Base-by-base conservation (phyloP, 2,888 invertebrate genomes). In the Agrilus cyanescens region DNA sequence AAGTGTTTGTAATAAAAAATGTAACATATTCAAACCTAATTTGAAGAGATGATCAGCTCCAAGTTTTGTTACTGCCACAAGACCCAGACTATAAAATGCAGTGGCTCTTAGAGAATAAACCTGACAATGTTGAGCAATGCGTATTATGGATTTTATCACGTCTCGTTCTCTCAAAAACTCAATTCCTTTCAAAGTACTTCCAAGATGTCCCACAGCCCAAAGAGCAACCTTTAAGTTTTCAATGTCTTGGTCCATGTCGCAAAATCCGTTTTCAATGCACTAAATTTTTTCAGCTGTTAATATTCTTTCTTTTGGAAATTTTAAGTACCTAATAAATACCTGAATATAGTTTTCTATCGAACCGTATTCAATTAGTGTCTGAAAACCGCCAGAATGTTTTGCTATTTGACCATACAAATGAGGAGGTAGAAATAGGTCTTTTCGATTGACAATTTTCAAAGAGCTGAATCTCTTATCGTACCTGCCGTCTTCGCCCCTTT, bases 71-170 rank as follows among this genome's bases (percentile, higher is more conserved):
- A 85, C 84, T 1, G 85, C 85, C 37, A 95, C 75, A 29, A 95
- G 72, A 18, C 90, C 85, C n/a, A 91, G 71, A 5, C 83, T 82
- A 61, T 88, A 90, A 66, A 90, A 86, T 1, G 91, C 87, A 0
- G 91, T 90, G 2, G 90, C 91, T 47, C 93, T 75, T 38, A 96
- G 75, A 1, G 93, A 85, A 61, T 91, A 90, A 32, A 94, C 85
- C 4, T 80, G 78, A 62, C 85, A 82, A 52, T 78, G 77, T 60
- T 85, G 84, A 0, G 88, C 90, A 50, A 94, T 65, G 38, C 78
- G 63, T 48, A 88, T 71, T 29, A 74, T 69, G 16, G 67, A 58
- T 5, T 55, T 55, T 56, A 72, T 2, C 60, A 72, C 52, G 65
- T 72, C 57, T 65, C 72, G 50, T 55, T 55, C 53, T 54, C 78